Evolutionary conservation across 2,113 vertebrate species (phyloP).

Genomic region (Thinocorus orbignyianus): DNA sequence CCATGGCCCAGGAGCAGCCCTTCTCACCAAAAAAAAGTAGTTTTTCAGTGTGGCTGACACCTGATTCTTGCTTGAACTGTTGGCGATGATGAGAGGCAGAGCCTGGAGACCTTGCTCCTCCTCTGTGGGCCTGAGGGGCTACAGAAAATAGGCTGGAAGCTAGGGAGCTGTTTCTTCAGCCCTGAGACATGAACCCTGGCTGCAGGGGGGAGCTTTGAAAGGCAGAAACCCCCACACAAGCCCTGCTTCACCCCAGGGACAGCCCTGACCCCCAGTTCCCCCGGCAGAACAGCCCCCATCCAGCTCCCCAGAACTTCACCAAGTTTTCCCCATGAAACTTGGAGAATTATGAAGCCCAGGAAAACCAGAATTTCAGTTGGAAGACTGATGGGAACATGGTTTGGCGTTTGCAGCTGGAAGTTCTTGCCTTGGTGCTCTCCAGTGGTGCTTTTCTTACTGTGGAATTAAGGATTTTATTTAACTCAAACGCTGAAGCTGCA

Average conservation of each 20-base stretch:
- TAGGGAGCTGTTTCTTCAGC: rapidly evolving
- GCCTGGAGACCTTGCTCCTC: neutral
- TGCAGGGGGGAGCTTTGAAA: neutral
- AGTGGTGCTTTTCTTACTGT: neutral
- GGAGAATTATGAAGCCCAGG: neutral
- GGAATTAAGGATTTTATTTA: neutral
- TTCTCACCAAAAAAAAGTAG: too few relatives aligned
- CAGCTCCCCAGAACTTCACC: too few relatives aligned
- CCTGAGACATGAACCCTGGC: neutral
- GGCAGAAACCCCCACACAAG: too few relatives aligned
- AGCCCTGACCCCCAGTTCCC: neutral
- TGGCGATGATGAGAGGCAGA: rapidly evolving
- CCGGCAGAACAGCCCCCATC: too few relatives aligned
- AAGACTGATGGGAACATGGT: neutral
- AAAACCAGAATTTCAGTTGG: neutral
- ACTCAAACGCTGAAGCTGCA: neutral
- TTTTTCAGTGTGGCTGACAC: neutral
- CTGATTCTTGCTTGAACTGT: rapidly evolving
- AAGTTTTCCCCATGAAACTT: too few relatives aligned
- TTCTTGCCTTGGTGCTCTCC: neutral
- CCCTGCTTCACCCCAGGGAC: too few relatives aligned
- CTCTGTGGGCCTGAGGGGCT: rapidly evolving
- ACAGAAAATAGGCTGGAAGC: neutral
- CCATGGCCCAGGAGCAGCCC: neutral
- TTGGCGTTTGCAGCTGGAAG: neutral